Percentiles rank a stretch among this genome's conserved stretches.
phyloP scores from a whole-genome alignment of 2,888 invertebrate species.

The Parnassius smintheus region DNA sequence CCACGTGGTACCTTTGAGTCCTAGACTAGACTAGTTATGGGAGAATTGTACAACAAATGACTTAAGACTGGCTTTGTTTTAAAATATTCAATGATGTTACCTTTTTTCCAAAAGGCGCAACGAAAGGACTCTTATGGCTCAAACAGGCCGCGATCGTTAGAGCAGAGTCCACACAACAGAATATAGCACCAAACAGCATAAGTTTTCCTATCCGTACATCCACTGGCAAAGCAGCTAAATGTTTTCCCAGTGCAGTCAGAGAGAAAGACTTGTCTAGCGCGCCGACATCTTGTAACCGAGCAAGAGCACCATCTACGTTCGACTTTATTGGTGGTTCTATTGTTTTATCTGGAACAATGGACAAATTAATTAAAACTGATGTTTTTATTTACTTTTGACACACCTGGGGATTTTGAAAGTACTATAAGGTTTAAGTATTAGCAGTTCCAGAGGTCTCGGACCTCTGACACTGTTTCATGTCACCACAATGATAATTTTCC shows the following conservation, averaged over 20 bases:
- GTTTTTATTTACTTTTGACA: too few species aligned
- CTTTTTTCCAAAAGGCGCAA: slow-evolving; percentile 87
- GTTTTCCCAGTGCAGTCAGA: slow-evolving; percentile 92
- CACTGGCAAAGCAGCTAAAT: slow-evolving; percentile 93
- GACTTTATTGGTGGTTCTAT: slow-evolving; percentile 87
- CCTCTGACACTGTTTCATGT: too few species aligned
- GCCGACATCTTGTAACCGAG: slow-evolving; percentile 87
- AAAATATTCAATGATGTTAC: slow-evolving; percentile 31
- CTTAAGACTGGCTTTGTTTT: background rate
- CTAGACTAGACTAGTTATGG: too few species aligned
- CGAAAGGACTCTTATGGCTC: slow-evolving; percentile 90
- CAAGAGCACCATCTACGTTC: slow-evolving; percentile 85
- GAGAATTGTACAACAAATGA: background rate
- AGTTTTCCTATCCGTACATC: slow-evolving; percentile 96
- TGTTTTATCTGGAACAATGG: slow-evolving; percentile 77
- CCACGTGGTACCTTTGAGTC: too few species aligned
- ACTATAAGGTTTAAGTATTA: too few species aligned
- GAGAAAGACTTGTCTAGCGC: slow-evolving; percentile 88
- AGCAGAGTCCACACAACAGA: slow-evolving; percentile 95
- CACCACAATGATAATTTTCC: too few species aligned
- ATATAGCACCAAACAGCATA: slow-evolving; percentile 94
- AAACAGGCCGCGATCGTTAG: slow-evolving; percentile 93
- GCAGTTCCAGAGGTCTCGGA: too few species aligned
- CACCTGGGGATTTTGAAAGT: too few species aligned
- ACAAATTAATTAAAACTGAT: too few species aligned